Conservation (phyloP, 2,797 vertebrate genomes). For the Australoheros facetus region DNA sequence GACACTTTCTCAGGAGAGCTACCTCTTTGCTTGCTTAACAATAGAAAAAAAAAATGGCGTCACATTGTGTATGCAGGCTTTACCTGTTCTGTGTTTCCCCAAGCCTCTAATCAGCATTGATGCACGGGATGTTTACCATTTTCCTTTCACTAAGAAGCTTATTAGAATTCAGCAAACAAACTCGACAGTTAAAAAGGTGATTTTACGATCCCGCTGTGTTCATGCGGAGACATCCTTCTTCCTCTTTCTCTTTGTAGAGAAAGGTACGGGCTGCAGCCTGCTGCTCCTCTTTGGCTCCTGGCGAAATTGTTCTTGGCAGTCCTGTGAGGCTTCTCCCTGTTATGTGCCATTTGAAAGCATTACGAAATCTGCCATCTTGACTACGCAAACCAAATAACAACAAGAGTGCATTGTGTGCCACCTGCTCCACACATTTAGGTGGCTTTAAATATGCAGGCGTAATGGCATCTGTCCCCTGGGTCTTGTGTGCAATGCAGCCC, state of each 20-base stretch:
- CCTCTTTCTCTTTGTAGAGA: constrained; percentile 48
- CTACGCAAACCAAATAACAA: constrained; percentile 80
- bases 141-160: constrained; percentile 15
- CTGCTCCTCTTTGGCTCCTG: constrained; percentile 76
- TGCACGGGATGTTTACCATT: not conserved
- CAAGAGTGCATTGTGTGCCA: constrained; percentile 82
- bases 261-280: constrained; percentile 70
- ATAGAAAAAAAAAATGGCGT: not conserved
- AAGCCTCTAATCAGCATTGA: not conserved
- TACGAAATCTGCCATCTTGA: constrained; percentile 82
- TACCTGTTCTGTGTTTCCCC: not conserved
- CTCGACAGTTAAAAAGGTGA: constrained; percentile 38
- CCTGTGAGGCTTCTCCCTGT: constrained; percentile 73
- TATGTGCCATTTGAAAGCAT: constrained; percentile 82
- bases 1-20: not conserved
- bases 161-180: constrained; percentile 31
- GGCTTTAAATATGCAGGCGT: constrained; percentile 78
- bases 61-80: not conserved
- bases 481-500: constrained; percentile 58
- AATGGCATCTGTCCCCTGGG: constrained; percentile 76
- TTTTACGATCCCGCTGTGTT: constrained; percentile 34
- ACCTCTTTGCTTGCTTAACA: not conserved
- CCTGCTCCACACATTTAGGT: constrained; percentile 82
- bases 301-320: constrained; percentile 76
- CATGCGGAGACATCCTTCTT: constrained; percentile 29